Percentiles rank a stretch among this genome's conserved stretches.
Conservation (phyloP, 2,797 vertebrate species). For the Esox masquinongy region DNA sequence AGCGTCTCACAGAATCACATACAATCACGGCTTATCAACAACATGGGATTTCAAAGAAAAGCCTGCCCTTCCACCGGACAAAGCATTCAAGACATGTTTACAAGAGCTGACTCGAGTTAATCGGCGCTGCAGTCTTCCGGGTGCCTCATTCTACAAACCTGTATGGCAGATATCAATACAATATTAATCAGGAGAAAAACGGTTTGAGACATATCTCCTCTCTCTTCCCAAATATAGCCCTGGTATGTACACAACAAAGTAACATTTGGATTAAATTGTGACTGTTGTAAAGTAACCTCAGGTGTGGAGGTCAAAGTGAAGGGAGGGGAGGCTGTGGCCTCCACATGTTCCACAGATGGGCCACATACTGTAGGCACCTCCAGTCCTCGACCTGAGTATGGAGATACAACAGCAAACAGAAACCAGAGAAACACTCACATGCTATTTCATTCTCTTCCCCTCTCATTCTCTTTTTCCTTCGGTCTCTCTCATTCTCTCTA, state of each 20-base stretch:
- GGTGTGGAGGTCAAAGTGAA: neutral
- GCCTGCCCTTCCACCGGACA: neutral
- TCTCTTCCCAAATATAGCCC: neutral
- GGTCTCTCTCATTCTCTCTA: neutral
- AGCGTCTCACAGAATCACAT: neutral
- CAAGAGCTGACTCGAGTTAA: neutral
- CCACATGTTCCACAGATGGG: neutral
- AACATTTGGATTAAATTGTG: neutral
- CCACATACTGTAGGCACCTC: neutral
- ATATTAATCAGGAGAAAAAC: too few relatives aligned
- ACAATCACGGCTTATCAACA: neutral
- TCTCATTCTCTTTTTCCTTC: neutral
- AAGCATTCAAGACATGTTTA: neutral
- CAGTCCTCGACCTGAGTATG: too few relatives aligned
- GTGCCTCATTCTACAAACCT: neutral
- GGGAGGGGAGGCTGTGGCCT: neutral
- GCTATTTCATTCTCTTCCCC: neutral
- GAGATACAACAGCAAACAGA: conserved; percentile 3
- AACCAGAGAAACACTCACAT: neutral
- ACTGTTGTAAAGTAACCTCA: neutral
- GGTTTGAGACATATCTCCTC: neutral
- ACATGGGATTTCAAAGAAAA: neutral
- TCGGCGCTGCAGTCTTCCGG: neutral
- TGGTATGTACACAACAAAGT: neutral
- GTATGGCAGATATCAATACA: neutral